Conservation (phyloP, 2,113 vertebrate species). For the Larimichthys crocea region DNA sequence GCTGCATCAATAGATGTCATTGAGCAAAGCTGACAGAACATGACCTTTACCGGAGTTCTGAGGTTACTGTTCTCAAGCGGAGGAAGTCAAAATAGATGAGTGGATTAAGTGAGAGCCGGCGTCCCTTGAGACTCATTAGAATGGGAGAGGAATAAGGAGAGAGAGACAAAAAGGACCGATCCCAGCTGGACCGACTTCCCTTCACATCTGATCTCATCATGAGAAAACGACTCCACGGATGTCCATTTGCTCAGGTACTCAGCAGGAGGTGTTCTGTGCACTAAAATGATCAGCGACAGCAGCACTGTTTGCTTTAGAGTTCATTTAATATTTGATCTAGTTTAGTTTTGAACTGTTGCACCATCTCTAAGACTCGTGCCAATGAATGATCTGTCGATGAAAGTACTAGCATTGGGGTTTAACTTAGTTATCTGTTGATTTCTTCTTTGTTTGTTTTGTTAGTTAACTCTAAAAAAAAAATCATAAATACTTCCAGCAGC, state of each 20-base stretch:
- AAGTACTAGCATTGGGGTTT: background rate
- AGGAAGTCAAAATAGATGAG: constrained; percentile 84
- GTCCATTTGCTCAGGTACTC: constrained; percentile 48
- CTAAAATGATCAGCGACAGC: background rate
- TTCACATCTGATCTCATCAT: constrained; percentile 70
- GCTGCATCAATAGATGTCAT: constrained; percentile 65
- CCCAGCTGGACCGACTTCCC: constrained; percentile 76
- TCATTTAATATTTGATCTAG: background rate
- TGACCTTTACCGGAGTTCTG: constrained; percentile 73
- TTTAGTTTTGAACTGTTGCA: background rate
- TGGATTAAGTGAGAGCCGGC: constrained; percentile 78
- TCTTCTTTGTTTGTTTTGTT: background rate
- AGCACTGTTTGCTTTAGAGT: background rate
- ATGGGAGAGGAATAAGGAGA: constrained; percentile 57
- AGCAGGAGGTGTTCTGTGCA: background rate
- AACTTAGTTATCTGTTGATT: background rate
- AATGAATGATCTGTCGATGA: background rate
- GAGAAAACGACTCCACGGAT: constrained; percentile 5
- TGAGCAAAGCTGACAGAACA: constrained; percentile 72
- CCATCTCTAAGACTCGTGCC: background rate
- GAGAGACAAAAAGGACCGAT: constrained; percentile 56
- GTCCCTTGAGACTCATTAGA: constrained; percentile 82
- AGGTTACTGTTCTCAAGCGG: constrained; percentile 71
- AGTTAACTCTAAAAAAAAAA: background rate
- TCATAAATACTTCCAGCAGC: too few species aligned